A percentile compares a stretch with the other conserved stretches of the same genome.
Conservation (phyloP, 2,113 vertebrate genomes). For the Pangasianodon hypophthalmus region DNA sequence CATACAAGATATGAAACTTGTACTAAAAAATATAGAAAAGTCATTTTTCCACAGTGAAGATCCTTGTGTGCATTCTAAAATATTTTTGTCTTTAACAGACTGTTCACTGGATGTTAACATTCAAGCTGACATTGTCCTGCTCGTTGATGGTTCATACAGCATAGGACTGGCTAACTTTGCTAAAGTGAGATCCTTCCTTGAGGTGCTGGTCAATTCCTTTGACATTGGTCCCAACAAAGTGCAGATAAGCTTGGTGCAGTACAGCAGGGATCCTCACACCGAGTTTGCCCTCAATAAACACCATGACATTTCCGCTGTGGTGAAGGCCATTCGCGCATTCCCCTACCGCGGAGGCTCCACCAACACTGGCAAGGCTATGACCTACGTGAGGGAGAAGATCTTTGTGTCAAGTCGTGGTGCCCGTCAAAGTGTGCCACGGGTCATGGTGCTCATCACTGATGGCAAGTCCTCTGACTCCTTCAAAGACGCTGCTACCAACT, state of each 20-base stretch:
- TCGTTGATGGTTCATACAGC: conserved; percentile 98
- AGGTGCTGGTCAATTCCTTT: conserved; percentile 94
- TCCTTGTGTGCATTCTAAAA: conserved; percentile 34
- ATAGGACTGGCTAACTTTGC: conserved; percentile 98
- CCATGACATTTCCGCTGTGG: conserved; percentile 84
- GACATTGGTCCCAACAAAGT: conserved; percentile 89
- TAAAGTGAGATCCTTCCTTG: conserved; percentile 95
- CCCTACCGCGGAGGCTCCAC: conserved; percentile 98
- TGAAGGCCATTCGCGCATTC: conserved; percentile 90
- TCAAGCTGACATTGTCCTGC: conserved; percentile 94
- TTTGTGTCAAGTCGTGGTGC: conserved; percentile 85
- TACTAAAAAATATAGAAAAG: background rate
- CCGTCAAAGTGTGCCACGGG: conserved; percentile 88
- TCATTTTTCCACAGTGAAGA: background rate
- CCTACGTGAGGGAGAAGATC: conserved; percentile 93
- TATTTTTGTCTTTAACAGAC: conserved; percentile 77
- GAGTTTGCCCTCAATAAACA: conserved; percentile 94
- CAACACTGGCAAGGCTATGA: conserved; percentile 99
- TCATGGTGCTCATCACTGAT: conserved; percentile 99
- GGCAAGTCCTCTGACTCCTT: conserved; percentile 98
- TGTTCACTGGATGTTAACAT: conserved; percentile 96
- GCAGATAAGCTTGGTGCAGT: conserved; percentile 97
- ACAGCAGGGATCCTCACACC: conserved; percentile 93
- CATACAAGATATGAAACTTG: background rate
- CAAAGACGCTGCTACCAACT: conserved; percentile 87